Evolutionary conservation across 2,797 vertebrate species (phyloP), one percentile per base, ranked within the genome.

Genomic region (Hozukius guyotensis): DNA sequence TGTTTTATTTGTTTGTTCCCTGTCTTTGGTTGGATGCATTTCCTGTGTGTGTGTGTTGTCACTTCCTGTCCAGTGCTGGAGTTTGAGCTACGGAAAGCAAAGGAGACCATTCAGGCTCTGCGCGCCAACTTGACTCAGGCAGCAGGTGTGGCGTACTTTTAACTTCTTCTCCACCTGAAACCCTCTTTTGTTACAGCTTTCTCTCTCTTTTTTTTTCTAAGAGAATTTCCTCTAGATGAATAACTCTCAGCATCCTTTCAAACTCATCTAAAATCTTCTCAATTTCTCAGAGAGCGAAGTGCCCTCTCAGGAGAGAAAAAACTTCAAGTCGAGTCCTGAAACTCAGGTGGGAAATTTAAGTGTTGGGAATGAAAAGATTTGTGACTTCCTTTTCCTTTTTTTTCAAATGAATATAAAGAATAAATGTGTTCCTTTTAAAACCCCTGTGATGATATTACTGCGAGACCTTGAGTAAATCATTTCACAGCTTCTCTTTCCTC

Each of bases 81-180:
- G 97, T 99, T 99, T 99, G 99, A 99, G 96, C 98, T 99, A 93
- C 98, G 99, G 97, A 99, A 99, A 99, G 98, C 99, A 98, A 99
- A 97, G 98, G 99, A 99, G 97, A 99, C 98, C 97, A 99, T 99
- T 98, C 99, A 99, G 97, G 97, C 99, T 97, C 99, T 99, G 94
- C 98, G 99, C 97, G 98, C 97, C 97, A 99, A 99, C 98, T 97
- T 99, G 96, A 99, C 99, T 98, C 97, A 99, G 97, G 98, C 98
- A 97, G 97, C 98, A 99, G 99, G 99, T 99, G 99, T 99, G 98
- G 97, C 97, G 97, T 97, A 98, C 97, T 97, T 96, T 97, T 97
- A 96, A 96, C 95, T 98, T 99, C 97, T 95, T 93, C 82, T 89
- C 84, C 83, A 91, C 87, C 88, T 80, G 74, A 94, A 49, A 85